These are phyloP conservation scores for Octopus sinensis DNA, from an alignment of 1,140 invertebrate species.

Conservation along the genomic window DNA sequence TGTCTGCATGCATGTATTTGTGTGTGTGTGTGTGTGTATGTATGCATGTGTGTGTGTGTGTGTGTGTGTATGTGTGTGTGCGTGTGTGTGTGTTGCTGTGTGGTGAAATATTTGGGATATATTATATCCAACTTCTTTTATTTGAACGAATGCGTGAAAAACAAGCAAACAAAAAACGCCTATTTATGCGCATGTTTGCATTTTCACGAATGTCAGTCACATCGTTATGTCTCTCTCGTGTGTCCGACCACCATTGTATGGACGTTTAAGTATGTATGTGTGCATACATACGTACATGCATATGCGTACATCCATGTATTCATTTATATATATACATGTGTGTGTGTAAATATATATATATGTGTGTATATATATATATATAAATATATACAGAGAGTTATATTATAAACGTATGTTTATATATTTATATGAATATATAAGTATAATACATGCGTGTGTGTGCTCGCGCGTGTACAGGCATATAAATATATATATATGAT, in stretches of 20 bases:
- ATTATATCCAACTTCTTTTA: too few species aligned
- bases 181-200: too few species aligned
- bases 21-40: background rate
- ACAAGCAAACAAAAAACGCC: too few species aligned
- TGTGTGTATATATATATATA: background rate
- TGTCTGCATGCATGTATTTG: background rate
- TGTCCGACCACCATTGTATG: background rate
- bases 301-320: background rate
- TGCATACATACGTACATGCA: background rate
- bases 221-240: background rate
- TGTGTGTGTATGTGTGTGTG: background rate
- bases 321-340: background rate
- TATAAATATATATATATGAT: background rate
- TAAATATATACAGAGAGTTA: too few species aligned
- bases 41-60: background rate
- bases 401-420: too few species aligned
- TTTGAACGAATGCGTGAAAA: too few species aligned
- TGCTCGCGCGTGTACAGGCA: background rate
- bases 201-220: too few species aligned
- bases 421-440: background rate
- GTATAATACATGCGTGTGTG: background rate
- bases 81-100: background rate
- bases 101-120: background rate
- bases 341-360: background rate
- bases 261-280: background rate